Evolutionary conservation across 2,888 invertebrate species (phyloP).

Genomic region (Pollenia angustigena): DNA sequence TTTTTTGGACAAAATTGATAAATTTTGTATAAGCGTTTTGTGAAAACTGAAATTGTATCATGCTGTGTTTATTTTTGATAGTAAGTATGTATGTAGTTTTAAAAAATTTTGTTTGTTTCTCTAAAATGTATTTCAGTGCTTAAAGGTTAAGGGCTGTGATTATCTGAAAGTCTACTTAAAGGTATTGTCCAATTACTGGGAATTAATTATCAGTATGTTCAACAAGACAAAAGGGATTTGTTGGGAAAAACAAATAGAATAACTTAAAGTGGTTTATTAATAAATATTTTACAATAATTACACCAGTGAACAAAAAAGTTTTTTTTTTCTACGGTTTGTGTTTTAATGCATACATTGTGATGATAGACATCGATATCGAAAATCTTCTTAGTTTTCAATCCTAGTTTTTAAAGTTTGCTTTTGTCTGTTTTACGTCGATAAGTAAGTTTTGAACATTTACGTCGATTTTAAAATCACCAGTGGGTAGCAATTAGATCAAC

Average conservation of each 20-base stretch:
- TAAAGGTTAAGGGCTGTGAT: conserved; percentile 46
- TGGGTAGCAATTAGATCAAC: too few species aligned
- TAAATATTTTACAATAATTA: neutral
- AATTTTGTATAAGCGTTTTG: conserved; percentile 31
- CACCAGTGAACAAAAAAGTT: neutral
- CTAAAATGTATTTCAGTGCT: neutral
- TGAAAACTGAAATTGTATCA: conserved; percentile 53
- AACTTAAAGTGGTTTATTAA: neutral
- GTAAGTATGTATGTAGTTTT: too few species aligned
- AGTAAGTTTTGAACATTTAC: too few species aligned
- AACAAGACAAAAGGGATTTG: neutral
- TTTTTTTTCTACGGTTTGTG: too few species aligned
- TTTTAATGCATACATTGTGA: too few species aligned
- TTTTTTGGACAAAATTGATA: too few species aligned
- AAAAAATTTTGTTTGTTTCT: conserved; percentile 30
- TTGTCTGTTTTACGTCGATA: too few species aligned
- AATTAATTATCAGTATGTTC: neutral
- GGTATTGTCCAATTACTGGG: conserved; percentile 66
- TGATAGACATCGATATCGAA: too few species aligned
- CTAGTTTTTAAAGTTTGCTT: too few species aligned
- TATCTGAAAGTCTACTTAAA: conserved; percentile 38
- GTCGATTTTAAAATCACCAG: too few species aligned
- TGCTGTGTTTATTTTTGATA: conserved; percentile 39
- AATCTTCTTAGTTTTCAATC: too few species aligned
- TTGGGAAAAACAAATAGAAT: neutral